Evolutionary conservation across 2,888 invertebrate species (phyloP).

Genomic region (Coelogynopora nodosa): DNA sequence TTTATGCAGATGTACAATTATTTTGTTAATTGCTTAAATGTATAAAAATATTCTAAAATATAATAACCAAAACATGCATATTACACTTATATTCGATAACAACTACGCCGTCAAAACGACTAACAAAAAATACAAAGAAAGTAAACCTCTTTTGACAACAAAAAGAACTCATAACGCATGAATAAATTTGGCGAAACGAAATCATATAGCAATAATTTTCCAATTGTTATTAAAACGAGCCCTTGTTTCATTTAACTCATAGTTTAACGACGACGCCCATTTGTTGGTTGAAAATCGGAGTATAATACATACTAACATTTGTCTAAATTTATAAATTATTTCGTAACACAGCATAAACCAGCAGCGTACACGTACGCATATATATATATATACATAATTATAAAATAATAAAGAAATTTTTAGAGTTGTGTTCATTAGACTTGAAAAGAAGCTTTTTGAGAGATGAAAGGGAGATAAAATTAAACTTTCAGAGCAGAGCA

Average conservation of each 20-base stretch:
- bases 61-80: no score
- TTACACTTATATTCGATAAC: no score
- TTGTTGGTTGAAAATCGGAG: neutral
- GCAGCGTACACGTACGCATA: neutral
- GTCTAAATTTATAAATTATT: neutral
- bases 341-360: neutral
- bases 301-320: neutral
- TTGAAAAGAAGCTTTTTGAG: conserved; percentile 14
- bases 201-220: neutral
- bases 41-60: no score
- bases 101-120: neutral
- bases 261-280: neutral
- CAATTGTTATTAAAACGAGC: neutral
- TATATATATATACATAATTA: neutral
- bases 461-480: conserved; percentile 9
- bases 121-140: neutral
- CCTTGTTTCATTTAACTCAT: neutral
- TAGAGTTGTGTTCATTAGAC: neutral
- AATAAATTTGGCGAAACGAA: conserved; percentile 3
- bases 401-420: neutral
- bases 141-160: conserved; percentile 12
- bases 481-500: conserved; percentile 12
- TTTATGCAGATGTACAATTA: neutral
- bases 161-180: neutral
- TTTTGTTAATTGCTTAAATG: neutral